phyloP scores from a whole-genome alignment of 2,113 vertebrate genomes.

The Leptocoma aspasia region DNA sequence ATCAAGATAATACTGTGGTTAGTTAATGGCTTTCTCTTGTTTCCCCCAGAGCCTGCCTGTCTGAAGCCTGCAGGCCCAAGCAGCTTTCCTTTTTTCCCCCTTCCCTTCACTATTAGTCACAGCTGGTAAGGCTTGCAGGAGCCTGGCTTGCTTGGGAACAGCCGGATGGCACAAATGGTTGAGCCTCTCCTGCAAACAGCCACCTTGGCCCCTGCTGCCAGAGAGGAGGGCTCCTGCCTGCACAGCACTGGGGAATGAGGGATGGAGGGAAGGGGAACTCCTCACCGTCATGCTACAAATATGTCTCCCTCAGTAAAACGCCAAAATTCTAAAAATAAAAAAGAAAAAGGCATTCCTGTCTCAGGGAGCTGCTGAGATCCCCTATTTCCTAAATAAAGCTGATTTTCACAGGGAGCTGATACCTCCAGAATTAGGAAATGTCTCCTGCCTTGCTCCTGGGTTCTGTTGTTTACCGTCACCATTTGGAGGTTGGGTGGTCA shows the following conservation, averaged over 20 bases:
- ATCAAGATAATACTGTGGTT: slow-evolving; percentile 98
- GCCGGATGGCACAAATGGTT: slow-evolving; percentile 35
- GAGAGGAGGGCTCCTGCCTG: neutral
- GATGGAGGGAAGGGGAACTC: neutral
- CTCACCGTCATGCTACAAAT: neutral
- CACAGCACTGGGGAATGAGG: neutral
- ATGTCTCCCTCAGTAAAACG: neutral
- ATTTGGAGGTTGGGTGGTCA: neutral
- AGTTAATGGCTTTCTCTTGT: slow-evolving; percentile 99
- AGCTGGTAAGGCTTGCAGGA: slow-evolving; percentile 74
- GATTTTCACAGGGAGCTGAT: neutral
- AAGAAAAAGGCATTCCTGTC: neutral
- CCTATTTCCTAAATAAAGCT: neutral
- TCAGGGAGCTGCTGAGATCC: neutral
- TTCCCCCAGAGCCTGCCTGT: slow-evolving; percentile 93
- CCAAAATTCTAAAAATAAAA: neutral
- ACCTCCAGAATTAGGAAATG: neutral
- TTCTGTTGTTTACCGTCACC: slow-evolving; percentile 2
- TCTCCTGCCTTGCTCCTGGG: neutral
- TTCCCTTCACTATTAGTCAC: slow-evolving; percentile 79
- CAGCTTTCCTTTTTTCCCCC: slow-evolving; percentile 72
- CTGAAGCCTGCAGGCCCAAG: slow-evolving; percentile 86
- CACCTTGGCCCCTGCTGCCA: neutral
- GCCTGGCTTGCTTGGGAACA: slow-evolving; percentile 68
- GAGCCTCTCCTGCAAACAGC: slow-evolving; percentile 26